Conservation (phyloP, 2,888 invertebrate genomes). For the Heliconius charithonia region DNA sequence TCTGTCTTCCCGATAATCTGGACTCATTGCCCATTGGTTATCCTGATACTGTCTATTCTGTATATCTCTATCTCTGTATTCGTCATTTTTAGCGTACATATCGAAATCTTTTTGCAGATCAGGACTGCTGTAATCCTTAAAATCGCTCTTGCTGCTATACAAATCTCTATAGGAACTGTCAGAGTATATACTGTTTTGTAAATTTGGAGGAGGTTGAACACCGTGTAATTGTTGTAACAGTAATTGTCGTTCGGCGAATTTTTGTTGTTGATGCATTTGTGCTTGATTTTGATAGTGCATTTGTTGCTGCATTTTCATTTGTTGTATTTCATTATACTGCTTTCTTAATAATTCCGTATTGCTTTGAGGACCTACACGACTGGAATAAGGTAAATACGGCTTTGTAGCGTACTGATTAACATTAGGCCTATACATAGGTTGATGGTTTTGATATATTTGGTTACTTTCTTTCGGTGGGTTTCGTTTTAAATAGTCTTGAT, state of each 20-base stretch:
- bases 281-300: conserved; percentile 86
- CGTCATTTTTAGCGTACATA: conserved; percentile 71
- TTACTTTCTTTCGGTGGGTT: conserved; percentile 83
- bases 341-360: conserved; percentile 84
- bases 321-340: conserved; percentile 86
- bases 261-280: conserved; percentile 85
- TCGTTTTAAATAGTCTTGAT: conserved; percentile 82
- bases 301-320: conserved; percentile 86
- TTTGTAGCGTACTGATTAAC: conserved; percentile 77
- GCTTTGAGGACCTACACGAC: conserved; percentile 81
- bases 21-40: conserved; percentile 71
- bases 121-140: conserved; percentile 71
- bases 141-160: conserved; percentile 77
- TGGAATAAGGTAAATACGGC: conserved; percentile 80
- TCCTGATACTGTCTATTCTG: conserved; percentile 72
- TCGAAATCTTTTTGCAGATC: conserved; percentile 75
- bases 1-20: conserved; percentile 70
- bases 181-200: conserved; percentile 79
- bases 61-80: conserved; percentile 71
- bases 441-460: conserved; percentile 84
- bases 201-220: conserved; percentile 78
- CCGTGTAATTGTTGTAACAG: conserved; percentile 85
- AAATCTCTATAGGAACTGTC: conserved; percentile 77
- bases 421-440: conserved; percentile 77
- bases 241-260: conserved; percentile 85